Conservation (phyloP, 2,113 vertebrate genomes). For the Festucalex cinctus region DNA sequence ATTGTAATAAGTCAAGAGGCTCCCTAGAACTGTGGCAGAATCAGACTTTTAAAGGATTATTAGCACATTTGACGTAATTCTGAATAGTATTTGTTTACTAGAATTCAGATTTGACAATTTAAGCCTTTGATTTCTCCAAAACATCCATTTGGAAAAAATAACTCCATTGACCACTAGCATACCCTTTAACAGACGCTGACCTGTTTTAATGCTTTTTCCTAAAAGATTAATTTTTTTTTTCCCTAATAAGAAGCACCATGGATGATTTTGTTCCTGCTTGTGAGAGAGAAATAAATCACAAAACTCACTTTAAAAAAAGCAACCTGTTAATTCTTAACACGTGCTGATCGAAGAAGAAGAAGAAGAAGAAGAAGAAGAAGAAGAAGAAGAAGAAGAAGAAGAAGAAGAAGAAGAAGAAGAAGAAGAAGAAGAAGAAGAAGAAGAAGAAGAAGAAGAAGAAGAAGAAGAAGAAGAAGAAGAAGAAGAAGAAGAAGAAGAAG, state of each 20-base stretch:
- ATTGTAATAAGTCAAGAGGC: conserved; percentile 29
- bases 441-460: no score
- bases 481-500: no score
- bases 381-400: no score
- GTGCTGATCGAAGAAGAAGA: no score
- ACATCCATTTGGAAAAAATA: conserved; percentile 21
- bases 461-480: no score
- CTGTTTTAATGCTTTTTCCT: background rate
- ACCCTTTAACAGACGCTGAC: conserved; percentile 6
- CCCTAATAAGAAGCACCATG: background rate
- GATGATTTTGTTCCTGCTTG: background rate
- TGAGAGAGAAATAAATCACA: background rate
- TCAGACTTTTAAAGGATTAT: conserved; percentile 41
- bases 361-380: no score
- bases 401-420: no score
- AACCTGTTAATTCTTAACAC: background rate
- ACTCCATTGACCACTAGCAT: background rate
- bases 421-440: no score
- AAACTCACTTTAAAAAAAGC: background rate
- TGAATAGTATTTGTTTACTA: conserved; percentile 1
- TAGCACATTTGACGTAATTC: conserved; percentile 40
- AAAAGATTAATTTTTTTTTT: background rate
- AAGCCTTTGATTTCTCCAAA: conserved; percentile 32
- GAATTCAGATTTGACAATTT: conserved; percentile 21
- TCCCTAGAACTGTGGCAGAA: conserved; percentile 18